Conservation (phyloP, 2,113 vertebrate genomes). For the Microtus oregoni region DNA sequence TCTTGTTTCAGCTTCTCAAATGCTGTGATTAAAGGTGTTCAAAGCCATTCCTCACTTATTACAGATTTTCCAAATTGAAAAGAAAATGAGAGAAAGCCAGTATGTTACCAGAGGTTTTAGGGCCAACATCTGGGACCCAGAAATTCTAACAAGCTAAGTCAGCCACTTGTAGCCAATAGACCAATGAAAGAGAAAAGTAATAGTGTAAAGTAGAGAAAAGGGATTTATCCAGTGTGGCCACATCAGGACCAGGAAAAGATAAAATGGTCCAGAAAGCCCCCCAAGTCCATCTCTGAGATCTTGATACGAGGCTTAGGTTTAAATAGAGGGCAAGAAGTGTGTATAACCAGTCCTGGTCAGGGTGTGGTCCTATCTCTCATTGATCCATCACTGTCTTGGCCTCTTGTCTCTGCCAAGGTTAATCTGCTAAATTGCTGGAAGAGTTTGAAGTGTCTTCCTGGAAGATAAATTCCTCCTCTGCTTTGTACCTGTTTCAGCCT, state of each 20-base stretch:
- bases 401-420: background rate
- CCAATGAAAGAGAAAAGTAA: background rate
- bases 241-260: background rate
- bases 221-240: background rate
- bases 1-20: background rate
- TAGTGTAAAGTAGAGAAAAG: background rate
- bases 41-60: background rate
- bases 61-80: conserved; percentile 49
- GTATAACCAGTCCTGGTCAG: background rate
- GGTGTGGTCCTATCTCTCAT: background rate
- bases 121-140: background rate
- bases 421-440: background rate
- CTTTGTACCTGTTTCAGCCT: background rate
- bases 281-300: background rate
- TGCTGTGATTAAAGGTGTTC: background rate
- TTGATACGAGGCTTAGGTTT: background rate
- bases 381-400: background rate
- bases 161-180: background rate
- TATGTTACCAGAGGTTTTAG: background rate
- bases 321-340: background rate
- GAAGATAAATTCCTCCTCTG: background rate
- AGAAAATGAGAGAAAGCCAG: background rate
- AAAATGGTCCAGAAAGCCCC: background rate
- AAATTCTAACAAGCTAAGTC: background rate
- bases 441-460: background rate